These are phyloP conservation scores for Austrolebias charrua DNA, from an alignment of 2,797 vertebrate species.

Conservation along the genomic window DNA sequence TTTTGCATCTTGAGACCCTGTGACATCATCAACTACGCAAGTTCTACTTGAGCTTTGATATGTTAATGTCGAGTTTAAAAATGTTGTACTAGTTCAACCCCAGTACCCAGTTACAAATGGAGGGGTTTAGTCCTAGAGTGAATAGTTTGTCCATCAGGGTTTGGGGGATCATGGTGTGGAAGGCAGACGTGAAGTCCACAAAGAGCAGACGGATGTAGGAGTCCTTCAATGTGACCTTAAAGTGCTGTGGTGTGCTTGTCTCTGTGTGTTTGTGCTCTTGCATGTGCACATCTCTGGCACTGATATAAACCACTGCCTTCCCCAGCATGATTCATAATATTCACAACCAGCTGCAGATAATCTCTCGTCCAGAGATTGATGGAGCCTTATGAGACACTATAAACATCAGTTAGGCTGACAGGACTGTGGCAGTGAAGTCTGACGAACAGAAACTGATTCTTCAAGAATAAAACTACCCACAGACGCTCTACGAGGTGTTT, in stretches of 20 bases:
- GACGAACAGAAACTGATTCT: not conserved
- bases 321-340: slow-evolving; percentile 13
- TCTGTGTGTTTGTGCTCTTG: not conserved
- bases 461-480: slow-evolving; percentile 12
- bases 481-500: slow-evolving; percentile 29
- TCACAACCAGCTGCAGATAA: slow-evolving; percentile 9
- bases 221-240: not conserved
- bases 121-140: too few relatives aligned
- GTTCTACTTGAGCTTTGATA: too few relatives aligned
- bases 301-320: not conserved
- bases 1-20: too few relatives aligned
- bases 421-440: not conserved
- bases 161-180: too few relatives aligned
- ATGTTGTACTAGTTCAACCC: too few relatives aligned
- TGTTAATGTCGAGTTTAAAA: too few relatives aligned
- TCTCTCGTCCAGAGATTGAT: not conserved
- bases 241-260: not conserved
- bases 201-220: not conserved
- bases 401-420: not conserved
- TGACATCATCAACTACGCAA: too few relatives aligned
- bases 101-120: too few relatives aligned
- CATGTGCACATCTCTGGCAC: slow-evolving; percentile 2
- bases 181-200: too few relatives aligned
- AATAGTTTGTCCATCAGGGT: too few relatives aligned
- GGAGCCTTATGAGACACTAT: not conserved